These are phyloP conservation scores for Hylyphantes graminicola DNA, from an alignment of 1,140 invertebrate species.

Conservation along the genomic window DNA sequence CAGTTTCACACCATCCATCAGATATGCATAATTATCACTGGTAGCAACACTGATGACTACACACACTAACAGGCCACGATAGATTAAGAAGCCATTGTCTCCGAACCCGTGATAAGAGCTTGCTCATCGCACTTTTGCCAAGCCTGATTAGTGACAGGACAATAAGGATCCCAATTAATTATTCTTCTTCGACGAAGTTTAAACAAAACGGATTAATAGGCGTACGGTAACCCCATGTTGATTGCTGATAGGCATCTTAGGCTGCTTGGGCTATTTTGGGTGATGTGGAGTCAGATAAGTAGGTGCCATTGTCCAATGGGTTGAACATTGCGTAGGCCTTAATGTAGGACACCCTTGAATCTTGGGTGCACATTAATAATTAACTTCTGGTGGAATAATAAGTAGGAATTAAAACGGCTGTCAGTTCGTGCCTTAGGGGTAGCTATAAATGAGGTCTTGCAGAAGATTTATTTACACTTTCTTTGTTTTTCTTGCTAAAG, in stretches of 20 bases:
- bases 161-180: constrained; percentile 30
- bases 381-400: no score
- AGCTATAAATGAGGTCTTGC: no score
- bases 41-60: constrained; percentile 8
- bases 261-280: no score
- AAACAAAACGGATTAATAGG: constrained; percentile 26
- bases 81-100: constrained; percentile 16
- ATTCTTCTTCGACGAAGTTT: neutral
- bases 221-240: neutral
- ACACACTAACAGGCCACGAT: constrained; percentile 9
- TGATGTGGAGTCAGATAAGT: no score
- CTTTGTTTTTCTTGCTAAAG: no score
- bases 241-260: constrained; percentile 5
- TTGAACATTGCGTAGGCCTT: no score
- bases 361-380: no score
- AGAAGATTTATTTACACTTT: no score
- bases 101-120: neutral
- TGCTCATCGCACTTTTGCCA: constrained; percentile 18
- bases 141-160: constrained; percentile 33
- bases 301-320: no score
- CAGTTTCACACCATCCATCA: constrained; percentile 20
- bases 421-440: no score
- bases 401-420: no score
- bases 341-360: no score
- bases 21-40: constrained; percentile 13